These are phyloP conservation scores for Carettochelys insculpta DNA, from an alignment of 2,113 vertebrate species.

Conservation along the genomic window DNA sequence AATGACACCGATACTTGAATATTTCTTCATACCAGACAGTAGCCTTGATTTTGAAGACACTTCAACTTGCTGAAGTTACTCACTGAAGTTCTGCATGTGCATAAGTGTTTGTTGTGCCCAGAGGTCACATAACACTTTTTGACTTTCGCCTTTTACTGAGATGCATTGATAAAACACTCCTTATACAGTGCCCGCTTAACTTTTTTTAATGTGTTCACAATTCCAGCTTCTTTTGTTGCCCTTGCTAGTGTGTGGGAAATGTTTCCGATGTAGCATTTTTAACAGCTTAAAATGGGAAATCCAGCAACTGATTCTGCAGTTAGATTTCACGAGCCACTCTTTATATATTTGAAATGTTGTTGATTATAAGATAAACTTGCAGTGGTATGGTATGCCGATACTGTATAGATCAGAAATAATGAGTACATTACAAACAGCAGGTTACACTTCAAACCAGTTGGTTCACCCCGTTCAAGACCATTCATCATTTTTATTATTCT, in stretches of 20 bases:
- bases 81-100: not conserved
- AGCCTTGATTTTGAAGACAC: not conserved
- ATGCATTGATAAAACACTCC: not conserved
- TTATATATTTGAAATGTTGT: not conserved
- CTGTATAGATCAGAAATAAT: constrained; percentile 66
- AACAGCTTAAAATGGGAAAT: not conserved
- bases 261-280: not conserved
- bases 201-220: not conserved
- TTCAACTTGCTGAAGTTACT: not conserved
- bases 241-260: not conserved
- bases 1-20: not conserved
- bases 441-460: constrained; percentile 77
- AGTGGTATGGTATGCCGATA: constrained; percentile 26
- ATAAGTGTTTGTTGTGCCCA: not conserved
- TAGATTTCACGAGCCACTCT: not conserved
- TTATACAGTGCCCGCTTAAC: not conserved
- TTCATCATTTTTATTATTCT: constrained; percentile 77
- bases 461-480: constrained; percentile 69
- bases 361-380: constrained; percentile 10
- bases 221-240: not conserved
- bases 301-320: constrained; percentile 21
- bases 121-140: not conserved
- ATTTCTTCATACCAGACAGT: not conserved
- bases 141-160: not conserved
- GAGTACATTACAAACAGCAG: constrained; percentile 76